Conservation (phyloP, 2,113 vertebrate species). For the Hyla sarda region DNA sequence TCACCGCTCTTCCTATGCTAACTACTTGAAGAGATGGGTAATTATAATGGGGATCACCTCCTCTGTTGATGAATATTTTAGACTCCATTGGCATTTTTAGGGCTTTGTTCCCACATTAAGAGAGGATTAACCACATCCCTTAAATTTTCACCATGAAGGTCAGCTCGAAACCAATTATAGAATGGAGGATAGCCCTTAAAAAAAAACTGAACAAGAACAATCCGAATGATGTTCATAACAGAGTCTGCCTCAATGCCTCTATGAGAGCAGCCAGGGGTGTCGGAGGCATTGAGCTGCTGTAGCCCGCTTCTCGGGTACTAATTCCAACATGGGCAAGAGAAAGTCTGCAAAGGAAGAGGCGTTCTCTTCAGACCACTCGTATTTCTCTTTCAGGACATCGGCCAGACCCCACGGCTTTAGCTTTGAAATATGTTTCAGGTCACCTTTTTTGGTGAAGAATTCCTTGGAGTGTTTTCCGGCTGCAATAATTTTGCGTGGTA, state of each 20-base stretch:
- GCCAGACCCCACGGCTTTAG: conserved; percentile 95
- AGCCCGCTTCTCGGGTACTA: conserved; percentile 91
- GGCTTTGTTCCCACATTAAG: background rate
- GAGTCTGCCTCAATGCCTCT: conserved; percentile 62
- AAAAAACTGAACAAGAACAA: background rate
- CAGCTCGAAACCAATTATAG: background rate
- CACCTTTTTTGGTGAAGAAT: conserved; percentile 99
- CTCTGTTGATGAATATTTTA: background rate
- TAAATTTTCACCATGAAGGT: background rate
- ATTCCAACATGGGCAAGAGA: conserved; percentile 95
- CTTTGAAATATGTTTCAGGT: conserved; percentile 96
- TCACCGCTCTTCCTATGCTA: too few relatives aligned
- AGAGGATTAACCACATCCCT: background rate
- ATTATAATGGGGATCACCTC: background rate
- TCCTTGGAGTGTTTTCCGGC: conserved; percentile 98
- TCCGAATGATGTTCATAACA: background rate
- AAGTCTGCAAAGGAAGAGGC: conserved; percentile 91
- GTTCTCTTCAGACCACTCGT: conserved; percentile 92
- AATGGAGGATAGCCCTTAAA: background rate
- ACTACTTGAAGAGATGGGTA: too few relatives aligned
- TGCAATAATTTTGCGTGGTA: conserved; percentile 93
- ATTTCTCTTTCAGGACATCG: conserved; percentile 94
- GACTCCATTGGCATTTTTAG: background rate
- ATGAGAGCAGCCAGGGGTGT: conserved; percentile 89
- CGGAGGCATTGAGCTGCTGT: conserved; percentile 92